Percentiles rank a stretch among this genome's conserved stretches.
phyloP scores from a whole-genome alignment of 1,140 invertebrate genomes.

The Pteromalus puparum region DNA sequence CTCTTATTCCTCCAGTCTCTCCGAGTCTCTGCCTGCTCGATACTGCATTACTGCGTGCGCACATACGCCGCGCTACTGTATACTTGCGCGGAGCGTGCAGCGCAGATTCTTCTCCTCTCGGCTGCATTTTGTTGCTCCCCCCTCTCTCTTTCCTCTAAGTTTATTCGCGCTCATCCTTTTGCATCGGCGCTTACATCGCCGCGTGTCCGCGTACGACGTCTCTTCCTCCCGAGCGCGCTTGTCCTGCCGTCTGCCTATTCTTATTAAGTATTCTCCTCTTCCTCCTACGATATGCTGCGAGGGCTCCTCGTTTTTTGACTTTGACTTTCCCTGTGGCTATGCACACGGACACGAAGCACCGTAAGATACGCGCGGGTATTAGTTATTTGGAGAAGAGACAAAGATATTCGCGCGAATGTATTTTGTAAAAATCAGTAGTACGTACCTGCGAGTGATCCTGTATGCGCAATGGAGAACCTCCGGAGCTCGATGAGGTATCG shows the following conservation, averaged over 20 bases:
- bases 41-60: background rate
- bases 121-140: background rate
- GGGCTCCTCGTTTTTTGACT: too few species aligned
- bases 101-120: background rate
- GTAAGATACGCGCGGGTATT: background rate
- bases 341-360: background rate
- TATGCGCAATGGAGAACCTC: too few species aligned
- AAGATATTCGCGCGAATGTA: background rate
- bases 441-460: too few species aligned
- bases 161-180: background rate
- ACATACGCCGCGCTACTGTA: background rate
- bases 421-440: background rate
- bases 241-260: background rate
- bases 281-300: background rate
- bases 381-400: background rate
- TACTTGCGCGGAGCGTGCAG: background rate
- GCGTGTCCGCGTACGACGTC: background rate
- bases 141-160: background rate
- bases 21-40: background rate
- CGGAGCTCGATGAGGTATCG: too few species aligned
- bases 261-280: slow-evolving; percentile 1
- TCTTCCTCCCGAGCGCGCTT: background rate
- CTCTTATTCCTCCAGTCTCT: background rate
- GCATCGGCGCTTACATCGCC: background rate
- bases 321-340: background rate